These are phyloP conservation scores for Strigamia transsilvanica DNA, from an alignment of 2,888 invertebrate species.

Conservation along the genomic window DNA sequence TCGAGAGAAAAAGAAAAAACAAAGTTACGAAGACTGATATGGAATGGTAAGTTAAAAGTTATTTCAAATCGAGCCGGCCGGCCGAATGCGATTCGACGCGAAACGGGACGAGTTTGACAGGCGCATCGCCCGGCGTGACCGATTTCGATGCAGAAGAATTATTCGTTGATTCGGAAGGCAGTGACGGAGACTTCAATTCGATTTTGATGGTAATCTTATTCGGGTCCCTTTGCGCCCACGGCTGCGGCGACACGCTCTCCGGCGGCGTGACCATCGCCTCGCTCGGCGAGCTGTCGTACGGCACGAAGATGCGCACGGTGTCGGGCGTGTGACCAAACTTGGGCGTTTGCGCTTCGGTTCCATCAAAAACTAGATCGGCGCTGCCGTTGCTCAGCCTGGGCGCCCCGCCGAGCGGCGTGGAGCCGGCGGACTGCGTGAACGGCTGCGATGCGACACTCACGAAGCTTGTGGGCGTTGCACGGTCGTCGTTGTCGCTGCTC, in stretches of 20 bases:
- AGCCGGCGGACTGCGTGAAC: conserved; percentile 50
- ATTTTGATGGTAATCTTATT: conserved; percentile 79
- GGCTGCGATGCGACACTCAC: conserved; percentile 66
- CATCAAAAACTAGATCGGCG: conserved; percentile 46
- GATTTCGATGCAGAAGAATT: not conserved
- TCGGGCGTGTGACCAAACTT: conserved; percentile 66
- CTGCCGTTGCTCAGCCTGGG: conserved; percentile 31
- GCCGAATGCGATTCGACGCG: not conserved
- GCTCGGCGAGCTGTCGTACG: conserved; percentile 67
- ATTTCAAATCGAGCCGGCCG: not conserved
- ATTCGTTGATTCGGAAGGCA: conserved; percentile 4
- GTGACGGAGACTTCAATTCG: conserved; percentile 57
- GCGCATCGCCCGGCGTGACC: not conserved
- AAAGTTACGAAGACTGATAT: conserved; percentile 1
- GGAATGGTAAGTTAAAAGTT: not conserved
- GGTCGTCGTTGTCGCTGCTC: conserved; percentile 56
- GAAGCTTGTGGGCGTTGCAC: conserved; percentile 66
- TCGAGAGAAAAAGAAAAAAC: too few species aligned
- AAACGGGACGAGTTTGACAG: not conserved
- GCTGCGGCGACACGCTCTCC: not conserved
- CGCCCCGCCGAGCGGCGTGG: conserved; percentile 22
- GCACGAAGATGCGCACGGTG: conserved; percentile 80
- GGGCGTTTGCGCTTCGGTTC: conserved; percentile 56
- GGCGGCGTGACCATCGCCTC: conserved; percentile 36
- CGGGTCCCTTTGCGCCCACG: conserved; percentile 65